Evolutionary conservation across 2,797 vertebrate species (phyloP), one percentile per base, ranked within the genome.

Genomic region (Enteromius afrohamiltoni): DNA sequence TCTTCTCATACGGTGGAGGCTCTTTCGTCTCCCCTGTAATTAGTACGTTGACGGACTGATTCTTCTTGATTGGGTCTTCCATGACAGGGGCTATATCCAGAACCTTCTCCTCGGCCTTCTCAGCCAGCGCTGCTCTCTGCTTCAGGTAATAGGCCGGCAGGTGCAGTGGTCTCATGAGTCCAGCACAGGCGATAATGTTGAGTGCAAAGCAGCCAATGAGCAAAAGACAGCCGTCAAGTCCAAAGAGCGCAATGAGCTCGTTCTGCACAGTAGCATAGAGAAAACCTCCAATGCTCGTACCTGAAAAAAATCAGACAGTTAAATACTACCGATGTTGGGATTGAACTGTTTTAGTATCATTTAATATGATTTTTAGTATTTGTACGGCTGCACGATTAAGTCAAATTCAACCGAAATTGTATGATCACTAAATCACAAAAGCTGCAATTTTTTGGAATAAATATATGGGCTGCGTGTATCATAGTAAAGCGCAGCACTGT

Each of bases 101-200:
- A 6, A 86, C 85, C 71, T 87, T 93, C 37, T 94, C 95, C 51
- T 94, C 91, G n/a, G 90, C 85, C 62, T 86, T 94, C 81, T 95
- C 94, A 8, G 87, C 85, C 71, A 91, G 82, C 14, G 88, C 84
- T 1, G 86, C 55, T 85, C 94, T 95, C 83, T 95, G 95, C 75
- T 91, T 89, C 69, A 92, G 90, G 90, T 92, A 87, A 82, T 91
- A 89, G 42, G 75, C 65, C 1, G 92, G 83, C 42, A 88, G 77
- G 29, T 91, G 90, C 77, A 97, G 11, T 1, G 96, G 95, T 87
- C 96, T 94, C 96, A 97, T 97, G 42, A 95, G 92, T 82, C 95
- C 95, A 64, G 95, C 96, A 85, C 96, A 97, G 14, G 95, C 95
- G 80, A 97, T 90, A 87, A 97, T 95, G 85, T 97, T 97, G 81